These are phyloP conservation scores for Himalopsyche tibetana DNA, from an alignment of 2,888 invertebrate genomes.

Conservation along the genomic window DNA sequence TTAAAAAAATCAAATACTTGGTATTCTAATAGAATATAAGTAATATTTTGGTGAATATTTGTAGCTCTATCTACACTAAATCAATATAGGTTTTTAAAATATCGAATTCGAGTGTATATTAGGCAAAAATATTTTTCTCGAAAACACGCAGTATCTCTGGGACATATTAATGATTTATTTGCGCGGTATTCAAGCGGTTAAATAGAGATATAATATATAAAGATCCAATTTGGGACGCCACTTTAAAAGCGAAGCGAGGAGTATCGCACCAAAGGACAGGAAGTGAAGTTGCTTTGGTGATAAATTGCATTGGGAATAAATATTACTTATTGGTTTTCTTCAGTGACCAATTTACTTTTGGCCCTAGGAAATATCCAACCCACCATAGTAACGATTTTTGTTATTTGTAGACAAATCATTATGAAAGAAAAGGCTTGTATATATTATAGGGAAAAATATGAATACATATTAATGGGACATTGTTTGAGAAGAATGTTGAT, in stretches of 20 bases:
- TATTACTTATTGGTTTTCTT: constrained; percentile 57
- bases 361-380: constrained; percentile 47
- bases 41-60: no score
- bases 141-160: no score
- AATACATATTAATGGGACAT: background rate
- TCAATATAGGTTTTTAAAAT: no score
- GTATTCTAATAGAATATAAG: no score
- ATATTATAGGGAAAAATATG: background rate
- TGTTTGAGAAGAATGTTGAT: background rate
- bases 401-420: constrained; percentile 4
- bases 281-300: constrained; percentile 52
- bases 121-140: no score
- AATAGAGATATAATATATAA: no score
- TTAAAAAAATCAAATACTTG: no score
- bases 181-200: no score
- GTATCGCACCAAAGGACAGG: constrained; percentile 47
- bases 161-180: no score
- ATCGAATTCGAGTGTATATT: no score
- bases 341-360: constrained; percentile 56
- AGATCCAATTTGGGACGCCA: background rate
- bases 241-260: background rate
- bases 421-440: background rate
- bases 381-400: background rate
- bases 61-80: no score
- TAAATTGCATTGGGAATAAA: constrained; percentile 59